These are phyloP conservation scores for Eudorcas thomsonii DNA, from an alignment of 2,113 vertebrate species.

Conservation along the genomic window DNA sequence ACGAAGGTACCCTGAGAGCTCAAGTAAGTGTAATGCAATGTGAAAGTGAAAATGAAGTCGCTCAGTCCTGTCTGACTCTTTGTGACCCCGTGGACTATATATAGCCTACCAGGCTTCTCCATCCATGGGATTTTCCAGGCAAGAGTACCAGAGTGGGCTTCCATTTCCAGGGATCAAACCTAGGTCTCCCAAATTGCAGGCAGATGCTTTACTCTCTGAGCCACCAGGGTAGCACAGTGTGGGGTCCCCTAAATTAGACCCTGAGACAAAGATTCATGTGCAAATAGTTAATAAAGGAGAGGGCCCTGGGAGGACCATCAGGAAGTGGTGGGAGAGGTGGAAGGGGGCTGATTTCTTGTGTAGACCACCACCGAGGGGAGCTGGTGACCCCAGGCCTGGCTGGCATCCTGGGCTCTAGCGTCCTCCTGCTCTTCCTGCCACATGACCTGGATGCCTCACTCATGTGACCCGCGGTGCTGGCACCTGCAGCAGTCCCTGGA, in stretches of 20 bases:
- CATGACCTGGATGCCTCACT: too few species aligned
- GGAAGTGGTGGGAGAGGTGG: not conserved
- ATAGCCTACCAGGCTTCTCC: not conserved
- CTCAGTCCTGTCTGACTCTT: not conserved
- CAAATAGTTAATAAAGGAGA: not conserved
- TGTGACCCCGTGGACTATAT: not conserved
- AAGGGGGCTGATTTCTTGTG: not conserved
- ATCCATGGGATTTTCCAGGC: not conserved
- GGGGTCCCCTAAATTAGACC: not conserved
- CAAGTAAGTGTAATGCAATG: not conserved
- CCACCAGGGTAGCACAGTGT: not conserved
- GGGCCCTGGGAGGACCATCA: not conserved
- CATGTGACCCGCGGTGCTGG: too few species aligned
- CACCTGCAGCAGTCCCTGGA: fast-evolving
- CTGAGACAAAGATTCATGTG: not conserved
- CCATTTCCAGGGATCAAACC: not conserved
- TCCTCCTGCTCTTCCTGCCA: not conserved
- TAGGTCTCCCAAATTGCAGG: not conserved
- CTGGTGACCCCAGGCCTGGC: not conserved
- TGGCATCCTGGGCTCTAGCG: not conserved
- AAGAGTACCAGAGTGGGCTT: not conserved
- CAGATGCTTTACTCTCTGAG: not conserved
- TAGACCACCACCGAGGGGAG: not conserved
- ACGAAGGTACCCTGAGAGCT: not conserved
- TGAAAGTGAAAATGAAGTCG: not conserved